Conservation (phyloP, 1,140 invertebrate species). For the Leptinotarsa lineolata region DNA sequence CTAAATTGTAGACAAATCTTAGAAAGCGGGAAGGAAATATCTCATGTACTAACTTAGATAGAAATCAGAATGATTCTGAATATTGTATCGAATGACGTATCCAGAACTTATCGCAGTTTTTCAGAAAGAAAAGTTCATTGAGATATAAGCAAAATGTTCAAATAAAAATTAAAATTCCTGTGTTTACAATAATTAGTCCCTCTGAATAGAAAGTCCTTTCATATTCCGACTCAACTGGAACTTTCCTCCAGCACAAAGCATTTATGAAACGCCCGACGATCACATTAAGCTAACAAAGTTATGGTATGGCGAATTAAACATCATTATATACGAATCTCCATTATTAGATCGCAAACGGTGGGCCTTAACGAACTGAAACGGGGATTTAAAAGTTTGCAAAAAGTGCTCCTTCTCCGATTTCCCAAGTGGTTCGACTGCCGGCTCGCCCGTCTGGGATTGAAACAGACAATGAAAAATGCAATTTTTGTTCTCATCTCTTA, state of each 20-base stretch:
- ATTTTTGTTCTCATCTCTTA: conserved; percentile 37
- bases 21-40: too few relatives aligned
- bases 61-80: too few relatives aligned
- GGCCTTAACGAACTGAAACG: conserved; percentile 15
- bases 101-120: too few relatives aligned
- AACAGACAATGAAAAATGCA: conserved; percentile 33
- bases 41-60: too few relatives aligned
- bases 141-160: neutral
- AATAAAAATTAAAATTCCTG: neutral
- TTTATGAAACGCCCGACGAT: conserved; percentile 15
- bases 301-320: conserved; percentile 27
- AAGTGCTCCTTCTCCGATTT: conserved; percentile 18
- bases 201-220: conserved; percentile 5
- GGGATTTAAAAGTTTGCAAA: conserved; percentile 21
- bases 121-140: too few relatives aligned
- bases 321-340: conserved; percentile 24
- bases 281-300: conserved; percentile 28
- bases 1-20: too few relatives aligned
- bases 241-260: neutral
- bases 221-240: neutral
- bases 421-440: conserved; percentile 6
- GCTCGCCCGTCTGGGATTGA: conserved; percentile 10
- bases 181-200: conserved; percentile 6
- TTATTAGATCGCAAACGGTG: conserved; percentile 22
- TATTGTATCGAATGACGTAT: too few relatives aligned